Percentiles rank a stretch among this genome's conserved stretches.
phyloP scores from a whole-genome alignment of 2,888 invertebrate species.

The Lissocephala sabroskyi region DNA sequence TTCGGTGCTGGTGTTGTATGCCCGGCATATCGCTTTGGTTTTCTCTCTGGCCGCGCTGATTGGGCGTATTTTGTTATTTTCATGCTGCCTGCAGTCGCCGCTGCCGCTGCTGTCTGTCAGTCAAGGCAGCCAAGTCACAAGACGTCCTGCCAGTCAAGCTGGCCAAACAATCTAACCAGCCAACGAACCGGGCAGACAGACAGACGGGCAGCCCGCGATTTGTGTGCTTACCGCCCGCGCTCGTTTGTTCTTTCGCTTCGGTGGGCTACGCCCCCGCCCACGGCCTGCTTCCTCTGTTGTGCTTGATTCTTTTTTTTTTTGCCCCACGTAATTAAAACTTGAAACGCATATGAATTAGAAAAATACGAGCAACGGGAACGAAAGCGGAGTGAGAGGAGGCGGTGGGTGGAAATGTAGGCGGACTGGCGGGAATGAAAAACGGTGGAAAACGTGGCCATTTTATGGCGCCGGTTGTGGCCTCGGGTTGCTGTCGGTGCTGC shows the following conservation, averaged over 20 bases:
- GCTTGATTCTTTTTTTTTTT: constrained; percentile 8
- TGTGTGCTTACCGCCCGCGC: constrained; percentile 30
- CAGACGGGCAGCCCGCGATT: constrained; percentile 20
- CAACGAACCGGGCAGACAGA: constrained; percentile 1
- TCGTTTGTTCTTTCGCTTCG: constrained; percentile 23
- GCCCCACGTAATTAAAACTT: constrained; percentile 70
- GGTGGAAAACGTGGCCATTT: constrained; percentile 35
- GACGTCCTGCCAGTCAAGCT: constrained; percentile 21
- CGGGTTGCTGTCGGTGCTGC: too few species aligned
- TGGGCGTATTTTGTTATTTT: constrained; percentile 65
- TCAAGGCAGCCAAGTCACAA: constrained; percentile 34
- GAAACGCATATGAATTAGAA: constrained; percentile 71
- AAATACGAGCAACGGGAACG: constrained; percentile 16
- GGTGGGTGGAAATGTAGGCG: constrained; percentile 6
- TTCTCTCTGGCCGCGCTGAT: constrained; percentile 49
- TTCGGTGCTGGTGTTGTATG: constrained; percentile 2
- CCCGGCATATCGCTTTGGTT: constrained; percentile 8
- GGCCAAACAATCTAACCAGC: constrained; percentile 14
- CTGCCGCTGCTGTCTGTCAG: constrained; percentile 35
- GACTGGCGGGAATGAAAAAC: not conserved
- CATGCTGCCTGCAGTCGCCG: constrained; percentile 40
- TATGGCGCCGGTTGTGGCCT: constrained; percentile 35
- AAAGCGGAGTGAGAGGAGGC: too few species aligned
- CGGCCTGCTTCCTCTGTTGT: not conserved
- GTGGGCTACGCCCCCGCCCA: too few species aligned